Evolutionary conservation across 2,113 vertebrate species (phyloP), one percentile per base, ranked within the genome.

Genomic region (Rhea pennata): DNA sequence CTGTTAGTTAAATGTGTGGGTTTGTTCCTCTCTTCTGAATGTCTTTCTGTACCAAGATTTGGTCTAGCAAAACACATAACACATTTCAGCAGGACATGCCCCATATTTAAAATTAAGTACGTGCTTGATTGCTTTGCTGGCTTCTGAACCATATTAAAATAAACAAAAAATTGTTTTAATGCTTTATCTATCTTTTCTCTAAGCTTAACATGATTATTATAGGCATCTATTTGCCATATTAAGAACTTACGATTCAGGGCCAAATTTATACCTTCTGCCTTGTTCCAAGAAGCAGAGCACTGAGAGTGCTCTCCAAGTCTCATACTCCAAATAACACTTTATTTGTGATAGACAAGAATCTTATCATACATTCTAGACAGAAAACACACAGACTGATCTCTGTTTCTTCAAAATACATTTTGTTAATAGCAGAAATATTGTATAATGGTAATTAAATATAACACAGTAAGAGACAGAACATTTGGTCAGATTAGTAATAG

Each of bases 201-300:
- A 8, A 94, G 71, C 42, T 94, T 87, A 96, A 92, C 76, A 72
- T 92, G 58, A 93, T 97, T 90, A 80, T 79, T 94, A 89, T n/a
- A 69, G 33, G 73, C 88, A 96, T 92, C 82, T 90, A 92, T 96
- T 94, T 93, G 97, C 96, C 79, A 92, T 90, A 94, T 96, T 74
- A 81, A 85, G 64, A 95, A 95, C 79, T 94, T 88, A 94, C 73
- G 15, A 95, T 84, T 90, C 84, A 72, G 64, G 66, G 88, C 54
- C 69, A 56, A 95, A 97, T 89, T 79, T 94, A 22, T 78, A 82
- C 72, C 79, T 95, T 85, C 72, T 97, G 65, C 84, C 36, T 94
- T 88, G 46, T 48, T 97, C 90, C 50, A 82, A 87, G 79, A 75
- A 92, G 88, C 76, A 89, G 92, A 88, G 93, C 94, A 93, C 92